Percentiles rank a stretch among this genome's conserved stretches.
Evolutionary conservation across 1,140 invertebrate species (phyloP).

Genomic region (Cyclargus thomasi): DNA sequence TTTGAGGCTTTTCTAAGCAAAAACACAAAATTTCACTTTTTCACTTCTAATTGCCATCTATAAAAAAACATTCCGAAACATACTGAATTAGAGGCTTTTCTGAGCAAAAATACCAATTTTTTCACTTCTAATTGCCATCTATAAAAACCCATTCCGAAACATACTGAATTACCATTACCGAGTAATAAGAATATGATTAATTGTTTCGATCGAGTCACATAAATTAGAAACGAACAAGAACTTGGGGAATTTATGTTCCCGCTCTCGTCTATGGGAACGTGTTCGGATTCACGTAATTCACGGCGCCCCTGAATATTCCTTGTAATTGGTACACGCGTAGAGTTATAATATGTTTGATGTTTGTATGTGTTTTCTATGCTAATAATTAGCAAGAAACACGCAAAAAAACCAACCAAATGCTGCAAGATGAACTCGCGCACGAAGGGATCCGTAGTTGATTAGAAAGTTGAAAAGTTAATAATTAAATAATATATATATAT

Average conservation of each 20-base stretch:
- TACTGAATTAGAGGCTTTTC: neutral
- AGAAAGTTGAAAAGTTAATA: no score
- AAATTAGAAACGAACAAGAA: constrained; percentile 13
- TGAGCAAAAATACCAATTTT: neutral
- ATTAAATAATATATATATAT: no score
- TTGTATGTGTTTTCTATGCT: no score
- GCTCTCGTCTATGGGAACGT: neutral
- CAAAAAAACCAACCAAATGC: no score
- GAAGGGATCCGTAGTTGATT: no score
- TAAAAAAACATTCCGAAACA: neutral
- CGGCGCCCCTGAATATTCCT: neutral
- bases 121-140: neutral
- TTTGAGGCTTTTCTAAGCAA: neutral
- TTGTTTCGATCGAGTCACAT: constrained; percentile 4
- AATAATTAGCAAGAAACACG: no score
- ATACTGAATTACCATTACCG: neutral
- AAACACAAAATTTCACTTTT: neutral
- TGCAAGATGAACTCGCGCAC: no score
- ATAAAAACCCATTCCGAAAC: neutral
- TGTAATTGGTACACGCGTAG: neutral
- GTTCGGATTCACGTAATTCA: neutral
- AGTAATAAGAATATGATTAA: neutral
- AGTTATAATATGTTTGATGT: no score
- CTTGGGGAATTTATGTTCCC: constrained; percentile 1
- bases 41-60: neutral